phyloP scores from a whole-genome alignment of 2,888 invertebrate species.

The Erynnis tages region DNA sequence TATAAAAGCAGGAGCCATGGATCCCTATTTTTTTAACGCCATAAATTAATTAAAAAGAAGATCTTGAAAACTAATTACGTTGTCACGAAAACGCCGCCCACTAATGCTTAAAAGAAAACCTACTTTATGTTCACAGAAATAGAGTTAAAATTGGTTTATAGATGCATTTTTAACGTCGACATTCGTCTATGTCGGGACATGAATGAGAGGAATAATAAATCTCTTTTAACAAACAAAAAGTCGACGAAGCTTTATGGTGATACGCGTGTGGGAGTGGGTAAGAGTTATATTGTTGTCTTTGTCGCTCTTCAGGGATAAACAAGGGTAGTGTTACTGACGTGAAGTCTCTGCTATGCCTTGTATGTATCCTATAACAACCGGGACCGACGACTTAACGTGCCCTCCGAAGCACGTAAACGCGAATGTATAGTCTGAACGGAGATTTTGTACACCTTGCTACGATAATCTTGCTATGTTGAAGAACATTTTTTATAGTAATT shows the following conservation, averaged over 20 bases:
- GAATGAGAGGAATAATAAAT: conserved; percentile 9
- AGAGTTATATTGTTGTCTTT: not conserved
- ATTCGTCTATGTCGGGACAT: conserved; percentile 8
- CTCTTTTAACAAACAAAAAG: conserved; percentile 8
- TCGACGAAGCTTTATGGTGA: not conserved
- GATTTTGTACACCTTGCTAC: too few relatives aligned
- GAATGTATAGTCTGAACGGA: too few relatives aligned
- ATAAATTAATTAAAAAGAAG: conserved; percentile 14
- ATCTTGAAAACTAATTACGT: conserved; percentile 5
- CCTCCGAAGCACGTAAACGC: too few relatives aligned
- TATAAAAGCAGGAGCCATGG: not conserved
- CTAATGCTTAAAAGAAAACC: not conserved
- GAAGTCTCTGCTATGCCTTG: too few relatives aligned
- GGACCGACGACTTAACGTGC: too few relatives aligned
- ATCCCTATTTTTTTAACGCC: conserved; percentile 5
- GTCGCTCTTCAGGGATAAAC: too few relatives aligned
- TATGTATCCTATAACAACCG: too few relatives aligned
- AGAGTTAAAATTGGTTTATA: not conserved
- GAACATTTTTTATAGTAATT: too few relatives aligned
- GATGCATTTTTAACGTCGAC: not conserved
- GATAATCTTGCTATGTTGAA: too few relatives aligned
- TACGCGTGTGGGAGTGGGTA: not conserved
- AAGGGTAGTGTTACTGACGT: too few relatives aligned
- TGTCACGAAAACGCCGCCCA: not conserved
- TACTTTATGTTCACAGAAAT: not conserved